Base-by-base conservation (phyloP, 1,140 invertebrate species). In the Drosophila jambulina region DNA sequence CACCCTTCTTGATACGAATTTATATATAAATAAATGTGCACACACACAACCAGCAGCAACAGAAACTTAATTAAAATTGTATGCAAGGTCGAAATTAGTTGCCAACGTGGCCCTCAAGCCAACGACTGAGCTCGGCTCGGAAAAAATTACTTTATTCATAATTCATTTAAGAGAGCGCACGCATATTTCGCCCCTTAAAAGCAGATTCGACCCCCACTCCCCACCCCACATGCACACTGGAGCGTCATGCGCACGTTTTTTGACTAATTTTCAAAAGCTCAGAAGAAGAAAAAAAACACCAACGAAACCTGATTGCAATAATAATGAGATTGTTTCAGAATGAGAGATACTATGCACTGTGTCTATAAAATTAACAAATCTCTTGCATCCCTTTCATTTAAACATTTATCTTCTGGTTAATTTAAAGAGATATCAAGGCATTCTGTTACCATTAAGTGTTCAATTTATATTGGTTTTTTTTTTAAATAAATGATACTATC, bases 21-120 rank as follows among this genome's bases (percentile, higher is more conserved):
- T 68, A 56, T 40, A 49, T 59, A 67, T 42, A 68, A 57, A 69
- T n/a, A 53, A 60, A 57, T 70, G 62, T 45, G 43, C 65, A 48
- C 68, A 48, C 38, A 43, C 48, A 63, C 36, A 58, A 57, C 29
- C 48, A 60, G 38, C 19, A 60, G 36, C 51, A 68, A 54, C 51
- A 77, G 74, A 67, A 61, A 68, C 70, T 90, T 90, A 90, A 90
- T 88, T 90, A 88, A 90, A 88, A 90, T 88, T 81, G 75, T 85
- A 76, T 68, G 85, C 85, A 88, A 88, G 84, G 84, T 88, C 84
- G 65, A 90, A 90, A 90, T 88, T 88, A 88, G 85, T 81, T 88
- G 83, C 60, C 83, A 82, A 62, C 83, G 80, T 87, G 84, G 78
- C 84, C 84, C 76, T 85, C 84, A 88, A 84, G 84, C 72, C 69